phyloP scores from a whole-genome alignment of 2,113 vertebrate species.

The Lepisosteus oculatus region DNA sequence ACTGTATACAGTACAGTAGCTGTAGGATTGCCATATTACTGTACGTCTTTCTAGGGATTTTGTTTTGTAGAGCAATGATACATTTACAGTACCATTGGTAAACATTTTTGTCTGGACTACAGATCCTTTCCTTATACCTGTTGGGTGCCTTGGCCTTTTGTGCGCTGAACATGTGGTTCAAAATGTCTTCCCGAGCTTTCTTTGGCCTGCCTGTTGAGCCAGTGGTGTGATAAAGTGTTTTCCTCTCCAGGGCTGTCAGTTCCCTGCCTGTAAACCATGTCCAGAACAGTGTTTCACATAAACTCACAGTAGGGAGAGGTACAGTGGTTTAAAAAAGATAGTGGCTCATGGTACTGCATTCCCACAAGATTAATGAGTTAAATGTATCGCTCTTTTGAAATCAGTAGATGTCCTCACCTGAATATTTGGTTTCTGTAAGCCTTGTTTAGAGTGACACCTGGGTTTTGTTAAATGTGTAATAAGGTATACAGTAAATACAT shows the following conservation, averaged over 20 bases:
- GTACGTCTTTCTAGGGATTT: too few species aligned
- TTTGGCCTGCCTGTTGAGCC: neutral
- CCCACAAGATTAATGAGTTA: slow-evolving; percentile 1
- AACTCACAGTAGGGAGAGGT: slow-evolving; percentile 6
- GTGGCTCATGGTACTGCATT: neutral
- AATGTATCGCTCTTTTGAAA: neutral
- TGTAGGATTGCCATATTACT: too few species aligned
- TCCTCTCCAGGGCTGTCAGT: neutral
- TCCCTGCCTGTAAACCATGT: neutral
- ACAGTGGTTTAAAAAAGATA: neutral
- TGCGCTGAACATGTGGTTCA: too few species aligned
- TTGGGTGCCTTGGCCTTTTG: too few species aligned
- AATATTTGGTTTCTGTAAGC: neutral
- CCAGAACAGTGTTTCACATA: neutral
- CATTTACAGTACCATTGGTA: too few species aligned
- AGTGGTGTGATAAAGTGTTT: slow-evolving; percentile 7
- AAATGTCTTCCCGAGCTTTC: neutral
- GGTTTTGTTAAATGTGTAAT: too few species aligned
- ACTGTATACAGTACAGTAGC: too few species aligned
- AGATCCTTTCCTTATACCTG: too few species aligned
- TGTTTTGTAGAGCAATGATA: too few species aligned
- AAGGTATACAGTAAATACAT: too few species aligned
- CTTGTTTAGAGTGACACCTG: neutral
- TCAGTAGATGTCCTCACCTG: neutral
- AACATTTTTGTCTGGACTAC: too few species aligned